Base-by-base conservation (phyloP, 2,888 invertebrate genomes). In the Amphipyra tragopoginis region DNA sequence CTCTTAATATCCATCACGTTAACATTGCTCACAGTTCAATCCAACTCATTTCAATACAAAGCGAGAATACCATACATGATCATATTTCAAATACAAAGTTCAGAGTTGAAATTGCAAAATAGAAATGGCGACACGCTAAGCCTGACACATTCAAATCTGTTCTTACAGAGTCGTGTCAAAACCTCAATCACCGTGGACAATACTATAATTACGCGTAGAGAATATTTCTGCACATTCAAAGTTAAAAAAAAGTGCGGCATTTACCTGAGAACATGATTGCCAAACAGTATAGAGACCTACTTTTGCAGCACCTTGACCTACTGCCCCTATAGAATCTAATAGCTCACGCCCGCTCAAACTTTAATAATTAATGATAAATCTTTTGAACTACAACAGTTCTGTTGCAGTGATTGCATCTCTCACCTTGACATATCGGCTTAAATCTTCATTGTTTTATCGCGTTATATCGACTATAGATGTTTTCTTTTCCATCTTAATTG, bases 111-210 rank as follows among this genome's bases (percentile, higher is more conserved):
- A 54, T 77, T 77, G 60, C 56, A 43, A 69, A 68, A 74, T 58
- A 68, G 61, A 69, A 64, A 71, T 63, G 43, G 59, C 75, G 58
- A 69, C 74, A 69, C 56, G 45, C 66, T 33, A 56, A 58, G 45
- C 33, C 49, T 69, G 71, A 56, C 53, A 64, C 63, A 60, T 70
- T 68, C 59, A 67, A 67, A 75, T 65, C 53, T 29, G 57, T 54
- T 74, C 59, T 57, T 62, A 79, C 66, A 48, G 47, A 67, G 50
- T 68, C 66, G 70, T 81, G 81, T 80, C 79, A 72, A 77, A 80
- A 77, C 66, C 36, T 81, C 77, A 79, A 80, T 81, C 79, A 74
- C 75, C 79, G 81, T 79, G 72, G 68, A 79, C 75, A 79, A 79
- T 79, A 73, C 75, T 71, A 66, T 79, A 77, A 80, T 80, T 77